Percentiles rank a stretch among this genome's conserved stretches.
Conservation (phyloP, 2,113 vertebrate genomes). For the Ptyas mucosa region DNA sequence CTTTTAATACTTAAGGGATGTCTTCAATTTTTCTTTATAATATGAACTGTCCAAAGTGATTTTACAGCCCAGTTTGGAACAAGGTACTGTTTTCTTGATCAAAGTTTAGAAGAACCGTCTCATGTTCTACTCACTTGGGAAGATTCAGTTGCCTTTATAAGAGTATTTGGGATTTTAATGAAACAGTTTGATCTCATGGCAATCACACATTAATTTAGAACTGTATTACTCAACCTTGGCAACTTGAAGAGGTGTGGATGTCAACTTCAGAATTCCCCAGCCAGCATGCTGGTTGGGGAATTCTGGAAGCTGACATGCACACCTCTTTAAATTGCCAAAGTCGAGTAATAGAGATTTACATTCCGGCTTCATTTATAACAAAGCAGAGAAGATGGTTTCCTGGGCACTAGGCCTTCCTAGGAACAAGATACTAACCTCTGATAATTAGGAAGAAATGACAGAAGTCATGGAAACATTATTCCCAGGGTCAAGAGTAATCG, state of each 20-base stretch:
- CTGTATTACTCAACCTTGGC: not conserved
- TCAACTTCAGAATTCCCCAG: not conserved
- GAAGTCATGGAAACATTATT: not conserved
- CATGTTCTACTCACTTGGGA: not conserved
- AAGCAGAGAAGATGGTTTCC: not conserved
- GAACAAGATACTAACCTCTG: not conserved
- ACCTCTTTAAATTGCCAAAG: not conserved
- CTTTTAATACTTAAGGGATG: not conserved
- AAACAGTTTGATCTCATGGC: not conserved
- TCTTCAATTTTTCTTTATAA: not conserved
- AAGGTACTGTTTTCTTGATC: not conserved
- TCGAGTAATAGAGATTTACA: not conserved
- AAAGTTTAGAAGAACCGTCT: not conserved
- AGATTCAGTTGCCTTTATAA: not conserved
- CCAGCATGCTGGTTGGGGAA: not conserved
- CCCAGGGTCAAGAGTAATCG: not conserved
- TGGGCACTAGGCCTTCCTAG: not conserved
- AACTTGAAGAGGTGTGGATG: not conserved
- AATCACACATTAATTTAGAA: not conserved
- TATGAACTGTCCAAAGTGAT: not conserved
- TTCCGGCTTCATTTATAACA: slow-evolving; percentile 2
- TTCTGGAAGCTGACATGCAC: not conserved
- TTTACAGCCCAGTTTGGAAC: not conserved
- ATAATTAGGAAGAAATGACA: not conserved
- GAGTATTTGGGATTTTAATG: not conserved